Evolutionary conservation across 2,797 vertebrate genomes (phyloP).

Genomic region (Liasis olivaceus): DNA sequence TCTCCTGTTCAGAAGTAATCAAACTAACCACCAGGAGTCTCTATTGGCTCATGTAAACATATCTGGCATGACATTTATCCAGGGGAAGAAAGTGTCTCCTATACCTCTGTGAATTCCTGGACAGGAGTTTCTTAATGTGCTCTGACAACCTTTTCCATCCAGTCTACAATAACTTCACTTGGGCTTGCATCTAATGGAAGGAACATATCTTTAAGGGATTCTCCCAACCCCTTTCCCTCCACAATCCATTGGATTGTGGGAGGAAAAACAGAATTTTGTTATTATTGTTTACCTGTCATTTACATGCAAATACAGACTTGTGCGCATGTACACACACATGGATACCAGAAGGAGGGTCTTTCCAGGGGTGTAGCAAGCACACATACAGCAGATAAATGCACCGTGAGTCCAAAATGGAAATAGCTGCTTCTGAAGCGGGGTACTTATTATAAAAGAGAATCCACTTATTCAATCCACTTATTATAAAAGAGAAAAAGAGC

Average conservation of each 20-base stretch:
- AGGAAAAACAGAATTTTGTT: not conserved
- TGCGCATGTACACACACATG: not conserved
- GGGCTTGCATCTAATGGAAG: not conserved
- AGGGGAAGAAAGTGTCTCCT: not conserved
- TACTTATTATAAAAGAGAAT: not conserved
- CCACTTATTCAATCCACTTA: not conserved
- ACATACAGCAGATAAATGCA: not conserved
- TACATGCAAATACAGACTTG: not conserved
- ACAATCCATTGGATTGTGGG: not conserved
- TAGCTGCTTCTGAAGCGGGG: not conserved
- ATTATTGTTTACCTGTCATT: not conserved
- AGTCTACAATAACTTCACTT: not conserved
- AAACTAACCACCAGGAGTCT: slow-evolving; percentile 64
- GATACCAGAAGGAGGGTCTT: not conserved
- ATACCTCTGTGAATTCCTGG: not conserved
- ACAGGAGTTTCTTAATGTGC: slow-evolving; percentile 14
- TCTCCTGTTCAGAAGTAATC: slow-evolving; percentile 11
- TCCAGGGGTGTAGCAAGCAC: not conserved
- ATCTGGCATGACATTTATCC: not conserved
- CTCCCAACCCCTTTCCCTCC: not conserved
- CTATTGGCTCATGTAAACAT: slow-evolving; percentile 47
- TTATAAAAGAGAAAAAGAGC: not conserved
- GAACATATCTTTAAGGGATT: not conserved
- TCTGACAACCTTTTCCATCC: not conserved
- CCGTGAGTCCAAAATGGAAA: not conserved